Conservation (phyloP, 1,140 invertebrate species). For the Philotrypesis tridentata region DNA sequence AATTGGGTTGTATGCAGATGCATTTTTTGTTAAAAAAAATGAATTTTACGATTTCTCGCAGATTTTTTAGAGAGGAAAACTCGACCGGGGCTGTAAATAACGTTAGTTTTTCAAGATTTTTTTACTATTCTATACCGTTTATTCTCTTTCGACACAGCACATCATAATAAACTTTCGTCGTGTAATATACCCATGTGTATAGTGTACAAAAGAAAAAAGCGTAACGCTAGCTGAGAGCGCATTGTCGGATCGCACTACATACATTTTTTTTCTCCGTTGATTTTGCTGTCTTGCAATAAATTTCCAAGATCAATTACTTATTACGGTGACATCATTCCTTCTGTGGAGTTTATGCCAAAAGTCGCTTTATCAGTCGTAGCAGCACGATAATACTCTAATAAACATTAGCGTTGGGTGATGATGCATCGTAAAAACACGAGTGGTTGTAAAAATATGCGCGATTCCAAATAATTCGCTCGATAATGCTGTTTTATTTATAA, state of each 20-base stretch:
- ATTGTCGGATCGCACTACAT: not conserved
- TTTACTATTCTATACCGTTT: no score
- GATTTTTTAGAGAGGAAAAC: no score
- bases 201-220: not conserved
- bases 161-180: not conserved
- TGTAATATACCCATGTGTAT: not conserved
- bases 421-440: not conserved
- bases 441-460: not conserved
- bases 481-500: not conserved
- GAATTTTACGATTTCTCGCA: no score
- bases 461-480: not conserved
- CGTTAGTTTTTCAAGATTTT: no score
- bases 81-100: no score
- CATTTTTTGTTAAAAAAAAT: no score
- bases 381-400: not conserved
- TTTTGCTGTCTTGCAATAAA: not conserved
- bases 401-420: not conserved
- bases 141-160: not conserved
- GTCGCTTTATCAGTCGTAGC: not conserved
- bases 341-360: not conserved
- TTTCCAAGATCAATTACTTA: not conserved
- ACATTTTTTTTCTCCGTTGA: not conserved
- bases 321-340: not conserved
- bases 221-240: not conserved
- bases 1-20: no score